Base-by-base conservation (phyloP, 92 coral and sea anemone genomes). In the Phenganax stokvisi region DNA sequence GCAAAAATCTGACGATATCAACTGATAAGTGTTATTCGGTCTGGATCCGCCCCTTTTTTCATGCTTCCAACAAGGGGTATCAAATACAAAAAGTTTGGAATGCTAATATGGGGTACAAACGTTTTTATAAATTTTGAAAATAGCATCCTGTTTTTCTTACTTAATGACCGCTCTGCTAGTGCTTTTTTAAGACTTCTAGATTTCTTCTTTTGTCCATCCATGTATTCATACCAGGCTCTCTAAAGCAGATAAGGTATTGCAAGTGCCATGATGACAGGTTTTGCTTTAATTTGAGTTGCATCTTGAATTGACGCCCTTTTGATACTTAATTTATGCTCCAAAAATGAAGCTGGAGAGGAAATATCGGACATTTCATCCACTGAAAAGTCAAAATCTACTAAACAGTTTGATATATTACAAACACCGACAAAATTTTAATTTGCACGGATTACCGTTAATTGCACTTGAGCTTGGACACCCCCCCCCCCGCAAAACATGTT, bases 241-340 rank as follows among this genome's bases (percentile, higher is more conserved):
- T 81, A 65, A 71, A 89, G 63, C 44, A 88, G 88, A 47, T 31
- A 86, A 84, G 92, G 88, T 29, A 89, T 86, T 68, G 84, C 87
- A 72, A 86, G 84, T 52, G 92, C 89, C 70, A 86, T 67, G 71
- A 86, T 63, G 52, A 89, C 83, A 74, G 82, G 71, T 81, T 82
- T 80, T 30, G 92, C 81, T 57, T 60, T 84, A 73, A 81, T 81
- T 77, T 89, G 67, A 62, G 84, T 89, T 27, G 90, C 88, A 87
- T 84, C 84, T 58, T 57, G 51, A 74, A 89, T 72, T 56, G 89
- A 85, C 54, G 89, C 85, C 20, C 85, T 89, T 87, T 85, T 83
- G 25, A 87, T 82, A 7, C 51, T n/a, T 76, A 89, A 63, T 84
- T 87, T 85, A 82, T 74, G 83, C 72, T 89, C 54, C 73, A 84